Evolutionary conservation across 2,113 vertebrate genomes (phyloP).

Genomic region (Ctenodactylus gundi): DNA sequence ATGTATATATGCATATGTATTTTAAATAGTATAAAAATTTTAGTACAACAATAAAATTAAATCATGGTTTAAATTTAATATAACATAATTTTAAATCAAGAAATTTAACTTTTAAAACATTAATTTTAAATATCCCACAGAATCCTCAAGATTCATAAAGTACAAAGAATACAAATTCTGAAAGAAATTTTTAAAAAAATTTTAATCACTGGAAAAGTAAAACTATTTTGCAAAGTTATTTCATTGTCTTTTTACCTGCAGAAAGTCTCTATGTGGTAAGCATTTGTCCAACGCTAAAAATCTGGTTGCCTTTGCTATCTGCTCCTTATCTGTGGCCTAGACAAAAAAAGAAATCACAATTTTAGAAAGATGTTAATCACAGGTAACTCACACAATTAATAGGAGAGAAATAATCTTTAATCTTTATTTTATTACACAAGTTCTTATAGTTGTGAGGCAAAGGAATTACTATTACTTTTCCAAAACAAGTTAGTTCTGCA

Average conservation of each 20-base stretch:
- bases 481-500: background rate
- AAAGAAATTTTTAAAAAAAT: background rate
- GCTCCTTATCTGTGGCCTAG: constrained; percentile 83
- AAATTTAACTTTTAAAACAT: background rate
- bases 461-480: background rate
- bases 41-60: constrained; percentile 4
- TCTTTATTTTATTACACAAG: background rate
- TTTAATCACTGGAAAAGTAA: background rate
- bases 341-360: constrained; percentile 67
- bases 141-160: constrained; percentile 19
- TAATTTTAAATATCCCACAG: background rate
- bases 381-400: background rate
- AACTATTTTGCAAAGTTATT: constrained; percentile 4
- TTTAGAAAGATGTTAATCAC: constrained; percentile 38
- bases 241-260: constrained; percentile 89
- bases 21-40: constrained; percentile 38
- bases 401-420: background rate
- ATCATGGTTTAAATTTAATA: background rate
- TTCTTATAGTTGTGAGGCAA: background rate
- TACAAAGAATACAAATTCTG: constrained; percentile 30
- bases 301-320: constrained; percentile 91
- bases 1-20: background rate
- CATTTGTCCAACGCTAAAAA: constrained; percentile 99
- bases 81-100: background rate
- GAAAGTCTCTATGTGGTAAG: constrained; percentile 94